Evolutionary conservation across 2,797 vertebrate genomes (phyloP), one percentile per base, ranked within the genome.

Genomic region (Acanthopagrus latus): DNA sequence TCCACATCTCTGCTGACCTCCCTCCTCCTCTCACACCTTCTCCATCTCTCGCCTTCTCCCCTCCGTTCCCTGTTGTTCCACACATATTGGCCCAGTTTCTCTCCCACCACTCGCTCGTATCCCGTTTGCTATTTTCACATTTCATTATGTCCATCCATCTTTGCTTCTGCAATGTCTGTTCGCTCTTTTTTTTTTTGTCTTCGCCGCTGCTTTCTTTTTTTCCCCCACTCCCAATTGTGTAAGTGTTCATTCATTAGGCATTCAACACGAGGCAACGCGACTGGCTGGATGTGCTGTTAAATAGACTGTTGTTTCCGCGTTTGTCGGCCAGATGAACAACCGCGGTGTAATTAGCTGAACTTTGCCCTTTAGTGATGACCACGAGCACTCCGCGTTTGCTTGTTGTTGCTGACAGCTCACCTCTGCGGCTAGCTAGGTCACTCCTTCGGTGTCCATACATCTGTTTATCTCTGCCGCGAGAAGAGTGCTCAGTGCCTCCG

Each of bases 21-120:
- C 92, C 92, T 91, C 83, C 89, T 92, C 85, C 91, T 90, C 88
- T 88, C 88, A 89, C 91, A 92, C 92, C 91, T 93, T 92, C 86
- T 85, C 83, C 33, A 52, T 72, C 85, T 64, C 71, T 62, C 52
- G 51, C 78, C 60, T 29, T 76, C 16, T 65, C 79, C 64, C 73
- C 74, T 73, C 81, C 86, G 85, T 90, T 82, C 81, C 83, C 83
- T 80, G 86, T 89, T 89, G 87, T 91, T 91, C 71, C 74, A 80
- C 85, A 87, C 87, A 90, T 66, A 82, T 84, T 90, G 88, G 87
- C 90, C 92, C 89, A 90, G 56, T 89, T 91, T 90, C 78, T 90
- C 78, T 78, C 54, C 81, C 65, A 84, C 78, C 67, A 65, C 82
- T 85, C 79, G 68, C 79, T 69, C n/a, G 55, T 54, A 73, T 83